A percentile compares a stretch with the other conserved stretches of the same genome.
Evolutionary conservation across 2,113 vertebrate genomes (phyloP).

Genomic region (Brachypodius melanocephalos): DNA sequence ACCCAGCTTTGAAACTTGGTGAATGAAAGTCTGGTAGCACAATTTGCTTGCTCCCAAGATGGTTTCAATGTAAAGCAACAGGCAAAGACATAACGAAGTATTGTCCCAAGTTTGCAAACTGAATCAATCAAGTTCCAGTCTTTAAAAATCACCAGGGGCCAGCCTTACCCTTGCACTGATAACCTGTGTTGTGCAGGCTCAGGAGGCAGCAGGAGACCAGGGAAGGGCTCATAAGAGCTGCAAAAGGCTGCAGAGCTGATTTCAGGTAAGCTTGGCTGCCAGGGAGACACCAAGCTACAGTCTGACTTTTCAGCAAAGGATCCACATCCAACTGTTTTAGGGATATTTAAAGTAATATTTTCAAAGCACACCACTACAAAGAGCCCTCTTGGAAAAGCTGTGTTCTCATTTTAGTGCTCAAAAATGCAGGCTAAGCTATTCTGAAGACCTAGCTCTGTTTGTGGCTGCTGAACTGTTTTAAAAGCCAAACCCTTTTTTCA

Average conservation of each 20-base stretch:
- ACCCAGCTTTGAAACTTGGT: background rate
- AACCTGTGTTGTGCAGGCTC: background rate
- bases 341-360: background rate
- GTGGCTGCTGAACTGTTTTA: background rate
- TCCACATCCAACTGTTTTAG: background rate
- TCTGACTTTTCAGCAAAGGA: background rate
- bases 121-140: background rate
- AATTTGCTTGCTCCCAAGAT: background rate
- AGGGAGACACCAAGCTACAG: background rate
- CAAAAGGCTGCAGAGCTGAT: background rate
- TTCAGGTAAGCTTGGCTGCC: background rate
- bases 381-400: background rate
- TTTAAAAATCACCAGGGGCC: background rate
- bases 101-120: background rate
- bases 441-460: background rate
- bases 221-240: background rate
- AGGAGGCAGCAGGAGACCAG: background rate
- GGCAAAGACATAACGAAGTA: background rate
- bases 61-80: background rate
- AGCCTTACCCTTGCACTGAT: background rate
- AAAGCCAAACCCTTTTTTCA: conserved; percentile 45
- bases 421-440: conserved; percentile 7
- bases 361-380: background rate
- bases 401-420: background rate
- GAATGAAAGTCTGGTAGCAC: background rate